phyloP scores from a whole-genome alignment of 2,797 vertebrate species.

The Lithobates sylvaticus region DNA sequence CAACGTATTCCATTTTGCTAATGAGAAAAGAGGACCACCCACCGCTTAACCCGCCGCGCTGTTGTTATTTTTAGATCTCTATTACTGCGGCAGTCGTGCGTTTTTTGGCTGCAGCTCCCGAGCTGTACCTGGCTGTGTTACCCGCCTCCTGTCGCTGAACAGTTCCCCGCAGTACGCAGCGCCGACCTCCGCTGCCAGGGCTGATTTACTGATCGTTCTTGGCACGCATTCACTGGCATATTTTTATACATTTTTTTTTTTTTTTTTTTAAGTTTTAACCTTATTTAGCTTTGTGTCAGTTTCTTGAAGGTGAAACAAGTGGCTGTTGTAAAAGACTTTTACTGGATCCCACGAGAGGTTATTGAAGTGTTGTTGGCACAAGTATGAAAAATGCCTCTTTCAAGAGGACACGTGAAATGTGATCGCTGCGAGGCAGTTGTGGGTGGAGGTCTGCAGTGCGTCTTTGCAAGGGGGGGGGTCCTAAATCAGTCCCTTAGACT shows the following conservation, averaged over 20 bases:
- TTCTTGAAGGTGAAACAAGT: neutral
- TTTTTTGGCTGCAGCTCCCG: neutral
- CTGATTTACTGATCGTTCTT: neutral
- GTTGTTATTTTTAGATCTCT: slow-evolving; percentile 14
- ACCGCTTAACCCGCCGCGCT: neutral
- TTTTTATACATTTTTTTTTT: no score
- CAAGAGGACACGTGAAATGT: neutral
- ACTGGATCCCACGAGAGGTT: neutral
- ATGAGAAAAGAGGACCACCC: slow-evolving; percentile 34
- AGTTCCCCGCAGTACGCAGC: neutral
- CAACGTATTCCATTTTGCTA: slow-evolving; percentile 14
- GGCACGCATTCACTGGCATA: neutral
- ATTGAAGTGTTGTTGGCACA: neutral
- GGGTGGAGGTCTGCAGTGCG: no score
- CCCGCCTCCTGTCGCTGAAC: neutral
- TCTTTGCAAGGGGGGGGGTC: no score
- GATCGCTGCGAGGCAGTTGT: neutral
- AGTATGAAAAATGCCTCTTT: neutral
- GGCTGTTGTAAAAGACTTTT: neutral
- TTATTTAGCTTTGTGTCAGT: neutral
- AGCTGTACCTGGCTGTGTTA: neutral
- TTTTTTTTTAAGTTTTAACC: neutral
- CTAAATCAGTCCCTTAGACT: no score
- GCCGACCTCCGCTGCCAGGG: neutral
- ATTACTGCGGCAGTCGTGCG: neutral